Evolutionary conservation across 2,888 invertebrate species (phyloP).

Genomic region (Rotaria magnacalcarata): DNA sequence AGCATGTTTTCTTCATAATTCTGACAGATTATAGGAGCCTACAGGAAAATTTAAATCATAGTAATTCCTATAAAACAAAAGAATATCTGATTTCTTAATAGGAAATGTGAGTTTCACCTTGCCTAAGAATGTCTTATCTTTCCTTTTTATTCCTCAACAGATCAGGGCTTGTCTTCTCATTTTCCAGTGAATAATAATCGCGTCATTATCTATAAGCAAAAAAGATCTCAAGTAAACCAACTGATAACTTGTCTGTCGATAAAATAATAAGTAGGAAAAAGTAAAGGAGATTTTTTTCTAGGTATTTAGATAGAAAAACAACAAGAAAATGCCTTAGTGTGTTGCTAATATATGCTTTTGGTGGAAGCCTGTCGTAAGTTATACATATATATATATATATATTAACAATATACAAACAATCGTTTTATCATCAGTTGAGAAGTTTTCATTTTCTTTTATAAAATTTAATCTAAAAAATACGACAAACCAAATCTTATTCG

Average conservation of each 20-base stretch:
- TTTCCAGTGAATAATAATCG: neutral
- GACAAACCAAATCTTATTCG: too few species aligned
- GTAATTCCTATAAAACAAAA: neutral
- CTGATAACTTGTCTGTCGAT: neutral
- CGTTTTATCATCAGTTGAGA: neutral
- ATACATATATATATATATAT: too few species aligned
- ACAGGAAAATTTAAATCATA: too few species aligned
- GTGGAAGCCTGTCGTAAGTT: neutral
- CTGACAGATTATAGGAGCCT: too few species aligned
- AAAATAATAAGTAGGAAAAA: neutral
- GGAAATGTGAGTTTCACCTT: neutral
- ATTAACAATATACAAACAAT: neutral
- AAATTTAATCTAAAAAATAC: too few species aligned
- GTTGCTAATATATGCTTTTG: neutral
- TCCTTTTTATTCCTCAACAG: too few species aligned
- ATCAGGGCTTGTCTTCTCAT: neutral
- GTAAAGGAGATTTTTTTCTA: neutral
- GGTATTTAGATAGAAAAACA: neutral
- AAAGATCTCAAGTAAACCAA: neutral
- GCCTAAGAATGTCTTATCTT: neutral
- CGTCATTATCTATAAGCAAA: neutral
- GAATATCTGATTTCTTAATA: neutral
- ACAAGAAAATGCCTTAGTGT: neutral
- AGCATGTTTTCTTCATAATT: too few species aligned
- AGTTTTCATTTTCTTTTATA: too few species aligned